phyloP scores from a whole-genome alignment of 2,888 invertebrate species.

The Metallyticus violacea region DNA sequence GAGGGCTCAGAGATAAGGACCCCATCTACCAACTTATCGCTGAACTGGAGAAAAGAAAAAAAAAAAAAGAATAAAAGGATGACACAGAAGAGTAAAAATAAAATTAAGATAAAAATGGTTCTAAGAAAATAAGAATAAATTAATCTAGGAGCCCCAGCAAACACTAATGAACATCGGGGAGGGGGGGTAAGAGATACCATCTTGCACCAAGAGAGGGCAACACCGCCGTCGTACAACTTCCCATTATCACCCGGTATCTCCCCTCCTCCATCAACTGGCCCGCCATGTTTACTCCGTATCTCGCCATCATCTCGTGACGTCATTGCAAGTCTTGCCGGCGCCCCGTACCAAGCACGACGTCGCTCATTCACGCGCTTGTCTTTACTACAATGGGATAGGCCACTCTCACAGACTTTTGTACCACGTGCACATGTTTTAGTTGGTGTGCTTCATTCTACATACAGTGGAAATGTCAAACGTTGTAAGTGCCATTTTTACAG shows the following conservation, averaged over 20 bases:
- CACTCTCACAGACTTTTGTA: too few species aligned
- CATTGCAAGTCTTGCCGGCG: background rate
- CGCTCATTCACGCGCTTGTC: background rate
- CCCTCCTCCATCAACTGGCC: background rate
- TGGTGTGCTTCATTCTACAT: too few species aligned
- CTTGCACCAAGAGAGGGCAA: background rate
- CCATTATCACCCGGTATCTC: background rate
- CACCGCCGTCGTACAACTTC: background rate
- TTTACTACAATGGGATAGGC: background rate
- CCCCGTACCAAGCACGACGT: background rate
- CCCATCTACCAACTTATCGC: background rate
- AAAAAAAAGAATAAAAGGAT: background rate
- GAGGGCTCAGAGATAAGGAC: background rate
- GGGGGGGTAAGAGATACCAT: too few species aligned
- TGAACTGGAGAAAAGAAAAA: background rate
- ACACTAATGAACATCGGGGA: constrained; percentile 16
- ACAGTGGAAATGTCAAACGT: too few species aligned
- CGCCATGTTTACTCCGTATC: background rate
- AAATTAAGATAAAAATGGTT: constrained; percentile 1
- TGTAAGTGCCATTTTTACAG: too few species aligned
- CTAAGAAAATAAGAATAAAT: constrained; percentile 7
- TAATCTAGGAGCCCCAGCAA: background rate
- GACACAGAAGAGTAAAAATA: background rate
- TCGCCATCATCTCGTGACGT: constrained; percentile 1
- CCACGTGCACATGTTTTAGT: background rate